phyloP scores from a whole-genome alignment of 1,140 invertebrate genomes.

The Leptoteleia sp. region DNA sequence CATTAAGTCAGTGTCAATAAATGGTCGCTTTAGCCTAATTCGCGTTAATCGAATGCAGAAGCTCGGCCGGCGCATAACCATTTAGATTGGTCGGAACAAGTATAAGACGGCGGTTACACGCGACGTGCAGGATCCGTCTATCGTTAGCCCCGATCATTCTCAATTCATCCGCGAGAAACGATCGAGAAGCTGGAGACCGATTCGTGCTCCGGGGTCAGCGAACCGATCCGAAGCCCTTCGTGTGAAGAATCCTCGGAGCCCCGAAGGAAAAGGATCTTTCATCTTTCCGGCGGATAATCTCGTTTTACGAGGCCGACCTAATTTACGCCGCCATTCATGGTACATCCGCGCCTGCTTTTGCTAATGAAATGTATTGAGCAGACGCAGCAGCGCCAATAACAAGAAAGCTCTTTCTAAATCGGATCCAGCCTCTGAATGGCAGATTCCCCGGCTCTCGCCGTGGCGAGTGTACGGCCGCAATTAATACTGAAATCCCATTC shows the following conservation, averaged over 20 bases:
- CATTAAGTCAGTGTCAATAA: slow-evolving; percentile 36
- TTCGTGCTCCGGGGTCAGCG: slow-evolving; percentile 62
- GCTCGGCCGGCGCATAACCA: slow-evolving; percentile 20
- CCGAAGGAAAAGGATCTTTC: slow-evolving; percentile 61
- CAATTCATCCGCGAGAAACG: slow-evolving; percentile 48
- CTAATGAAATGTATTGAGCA: slow-evolving; percentile 53
- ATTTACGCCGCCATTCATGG: slow-evolving; percentile 62
- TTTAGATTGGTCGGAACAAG: slow-evolving; percentile 56
- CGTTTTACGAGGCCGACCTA: slow-evolving; percentile 60
- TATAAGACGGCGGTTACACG: slow-evolving; percentile 42
- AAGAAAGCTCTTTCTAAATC: slow-evolving; percentile 40
- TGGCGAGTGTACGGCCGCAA: slow-evolving; percentile 10
- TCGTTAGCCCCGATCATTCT: slow-evolving; percentile 60
- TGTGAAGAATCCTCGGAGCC: slow-evolving; percentile 49
- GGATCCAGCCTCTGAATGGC: slow-evolving; percentile 36
- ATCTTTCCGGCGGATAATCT: slow-evolving; percentile 62
- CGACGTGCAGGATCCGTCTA: slow-evolving; percentile 60
- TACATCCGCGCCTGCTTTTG: slow-evolving; percentile 31
- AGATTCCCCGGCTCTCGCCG: slow-evolving; percentile 8
- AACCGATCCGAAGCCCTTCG: slow-evolving; percentile 57
- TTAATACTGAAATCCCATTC: slow-evolving; percentile 31
- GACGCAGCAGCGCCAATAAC: slow-evolving; percentile 14
- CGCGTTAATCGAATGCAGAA: slow-evolving; percentile 35
- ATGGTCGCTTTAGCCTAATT: slow-evolving; percentile 41
- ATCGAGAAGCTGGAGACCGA: slow-evolving; percentile 57